A percentile compares a stretch with the other conserved stretches of the same genome.
Conservation (phyloP, 2,113 vertebrate genomes). For the Synchiropus splendidus region DNA sequence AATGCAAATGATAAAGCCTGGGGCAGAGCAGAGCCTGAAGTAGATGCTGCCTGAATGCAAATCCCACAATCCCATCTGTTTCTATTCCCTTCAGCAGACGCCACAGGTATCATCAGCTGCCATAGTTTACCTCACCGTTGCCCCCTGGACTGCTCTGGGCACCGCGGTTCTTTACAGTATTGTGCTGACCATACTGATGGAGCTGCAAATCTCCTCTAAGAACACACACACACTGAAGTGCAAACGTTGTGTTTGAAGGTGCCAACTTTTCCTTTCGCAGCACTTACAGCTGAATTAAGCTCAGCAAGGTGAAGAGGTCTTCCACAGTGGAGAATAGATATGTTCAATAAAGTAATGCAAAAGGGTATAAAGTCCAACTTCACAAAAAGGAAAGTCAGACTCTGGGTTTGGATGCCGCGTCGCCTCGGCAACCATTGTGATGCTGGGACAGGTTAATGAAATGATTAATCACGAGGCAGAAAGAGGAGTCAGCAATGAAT, state of each 20-base stretch:
- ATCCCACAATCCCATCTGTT: constrained; percentile 37
- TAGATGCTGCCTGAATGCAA: constrained; percentile 43
- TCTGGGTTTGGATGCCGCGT: too few species aligned
- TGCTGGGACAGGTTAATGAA: too few species aligned
- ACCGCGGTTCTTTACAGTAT: constrained; percentile 17
- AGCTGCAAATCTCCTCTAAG: constrained; percentile 22
- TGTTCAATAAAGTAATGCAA: constrained; percentile 11
- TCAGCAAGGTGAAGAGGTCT: constrained; percentile 11
- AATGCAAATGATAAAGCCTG: constrained; percentile 49
- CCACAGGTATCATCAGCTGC: constrained; percentile 2
- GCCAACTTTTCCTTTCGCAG: constrained; percentile 9
- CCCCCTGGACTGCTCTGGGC: constrained; percentile 23
- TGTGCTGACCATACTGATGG: constrained; percentile 32
- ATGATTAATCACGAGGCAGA: too few species aligned
- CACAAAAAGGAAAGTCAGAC: too few species aligned
- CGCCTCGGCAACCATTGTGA: too few species aligned
- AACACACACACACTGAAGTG: constrained; percentile 18
- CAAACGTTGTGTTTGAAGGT: background rate
- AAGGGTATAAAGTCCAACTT: constrained; percentile 10
- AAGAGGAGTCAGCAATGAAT: too few species aligned
- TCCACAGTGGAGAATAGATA: constrained; percentile 24
- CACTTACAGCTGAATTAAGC: constrained; percentile 5
- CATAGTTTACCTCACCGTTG: constrained; percentile 22
- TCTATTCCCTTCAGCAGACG: constrained; percentile 21
- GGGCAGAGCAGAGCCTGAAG: constrained; percentile 30